These are phyloP conservation scores for Simalia tracyae DNA, from an alignment of 2,797 vertebrate genomes.

Conservation along the genomic window DNA sequence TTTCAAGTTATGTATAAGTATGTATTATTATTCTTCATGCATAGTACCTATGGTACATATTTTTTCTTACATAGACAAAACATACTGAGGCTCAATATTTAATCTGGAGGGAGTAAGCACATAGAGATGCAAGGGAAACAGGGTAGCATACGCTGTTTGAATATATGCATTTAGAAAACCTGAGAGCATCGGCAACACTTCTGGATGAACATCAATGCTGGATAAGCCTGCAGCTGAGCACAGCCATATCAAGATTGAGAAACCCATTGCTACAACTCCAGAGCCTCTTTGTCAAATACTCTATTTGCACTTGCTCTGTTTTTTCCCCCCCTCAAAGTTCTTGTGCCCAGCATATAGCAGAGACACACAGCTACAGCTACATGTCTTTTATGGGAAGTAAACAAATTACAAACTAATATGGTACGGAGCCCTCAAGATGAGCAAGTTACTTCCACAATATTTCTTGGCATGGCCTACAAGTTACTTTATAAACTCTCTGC, in stretches of 20 bases:
- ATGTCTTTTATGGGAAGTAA: not conserved
- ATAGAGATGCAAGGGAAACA: not conserved
- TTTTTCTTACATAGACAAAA: too few species aligned
- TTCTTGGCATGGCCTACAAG: not conserved
- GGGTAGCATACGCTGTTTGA: not conserved
- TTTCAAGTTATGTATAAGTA: not conserved
- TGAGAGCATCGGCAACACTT: not conserved
- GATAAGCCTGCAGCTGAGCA: not conserved
- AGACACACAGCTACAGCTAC: not conserved
- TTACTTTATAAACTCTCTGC: not conserved
- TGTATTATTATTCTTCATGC: too few species aligned
- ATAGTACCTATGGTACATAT: not conserved
- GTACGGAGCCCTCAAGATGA: not conserved
- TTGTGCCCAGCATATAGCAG: not conserved
- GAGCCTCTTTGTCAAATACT: not conserved
- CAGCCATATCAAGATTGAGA: too few species aligned
- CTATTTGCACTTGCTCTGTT: not conserved
- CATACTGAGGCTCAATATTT: not conserved
- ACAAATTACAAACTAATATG: constrained; percentile 8
- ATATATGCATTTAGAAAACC: not conserved
- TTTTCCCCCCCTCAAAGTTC: not conserved
- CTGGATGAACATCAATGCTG: not conserved
- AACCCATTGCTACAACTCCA: too few species aligned
- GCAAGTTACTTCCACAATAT: not conserved
- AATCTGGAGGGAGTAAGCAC: too few species aligned